A percentile compares a stretch with the other conserved stretches of the same genome.
Conservation (phyloP, 2,888 invertebrate species). For the Himalopsyche anomala region DNA sequence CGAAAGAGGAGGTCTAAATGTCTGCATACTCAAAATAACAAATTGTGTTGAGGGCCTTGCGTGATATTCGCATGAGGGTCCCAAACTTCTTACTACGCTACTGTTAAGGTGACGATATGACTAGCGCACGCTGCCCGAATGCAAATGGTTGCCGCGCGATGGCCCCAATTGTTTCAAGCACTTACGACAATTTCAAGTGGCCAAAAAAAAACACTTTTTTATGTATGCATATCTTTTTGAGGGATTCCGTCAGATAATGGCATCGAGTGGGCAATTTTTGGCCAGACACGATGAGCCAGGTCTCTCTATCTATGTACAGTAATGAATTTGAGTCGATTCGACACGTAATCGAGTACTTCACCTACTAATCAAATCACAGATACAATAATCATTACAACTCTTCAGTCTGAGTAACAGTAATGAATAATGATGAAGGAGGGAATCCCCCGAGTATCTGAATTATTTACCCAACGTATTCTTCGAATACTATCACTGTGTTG, state of each 20-base stretch:
- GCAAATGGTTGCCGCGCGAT: constrained; percentile 27
- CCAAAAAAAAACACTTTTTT: neutral
- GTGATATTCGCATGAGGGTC: too few species aligned
- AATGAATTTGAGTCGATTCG: neutral
- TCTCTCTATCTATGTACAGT: neutral
- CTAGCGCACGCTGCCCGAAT: neutral
- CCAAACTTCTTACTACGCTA: too few species aligned
- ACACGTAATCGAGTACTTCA: constrained; percentile 3
- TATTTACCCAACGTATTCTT: too few species aligned
- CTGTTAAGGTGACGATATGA: too few species aligned
- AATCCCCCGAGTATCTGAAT: neutral
- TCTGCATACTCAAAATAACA: too few species aligned
- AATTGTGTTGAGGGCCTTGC: too few species aligned
- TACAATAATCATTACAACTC: constrained; percentile 5
- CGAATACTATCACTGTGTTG: neutral
- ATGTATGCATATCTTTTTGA: constrained; percentile 13
- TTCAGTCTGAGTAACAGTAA: constrained; percentile 3
- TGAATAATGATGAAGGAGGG: constrained; percentile 11
- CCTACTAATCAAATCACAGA: neutral
- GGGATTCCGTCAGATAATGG: constrained; percentile 18
- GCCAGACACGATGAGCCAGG: constrained; percentile 8
- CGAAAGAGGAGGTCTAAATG: too few species aligned
- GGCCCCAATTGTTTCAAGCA: constrained; percentile 42
- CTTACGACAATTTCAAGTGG: constrained; percentile 47
- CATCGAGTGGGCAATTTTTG: neutral